Evolutionary conservation across 2,888 invertebrate species (phyloP).

Genomic region (Diogma glabrata): DNA sequence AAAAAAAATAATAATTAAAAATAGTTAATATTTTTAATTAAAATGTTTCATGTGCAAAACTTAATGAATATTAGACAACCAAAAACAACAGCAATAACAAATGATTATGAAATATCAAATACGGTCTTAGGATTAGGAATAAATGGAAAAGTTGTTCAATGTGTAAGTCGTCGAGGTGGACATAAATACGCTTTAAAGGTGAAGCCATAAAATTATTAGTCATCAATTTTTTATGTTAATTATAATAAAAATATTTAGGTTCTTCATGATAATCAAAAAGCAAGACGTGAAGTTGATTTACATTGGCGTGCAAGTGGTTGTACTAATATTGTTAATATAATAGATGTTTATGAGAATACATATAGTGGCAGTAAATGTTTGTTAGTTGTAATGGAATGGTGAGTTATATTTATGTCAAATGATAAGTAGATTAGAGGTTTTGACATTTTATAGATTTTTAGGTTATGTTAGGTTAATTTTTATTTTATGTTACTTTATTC

Average conservation of each 20-base stretch:
- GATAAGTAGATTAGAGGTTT: no score
- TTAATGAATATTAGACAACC: no score
- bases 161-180: slow-evolving; percentile 62
- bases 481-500: background rate
- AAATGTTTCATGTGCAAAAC: no score
- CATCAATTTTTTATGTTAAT: background rate
- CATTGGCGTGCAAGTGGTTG: slow-evolving; percentile 91
- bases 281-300: slow-evolving; percentile 86
- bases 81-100: slow-evolving; percentile 72
- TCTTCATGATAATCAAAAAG: slow-evolving; percentile 83
- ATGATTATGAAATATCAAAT: slow-evolving; percentile 86
- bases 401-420: slow-evolving; percentile 24
- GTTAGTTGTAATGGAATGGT: slow-evolving; percentile 99
- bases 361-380: slow-evolving; percentile 85
- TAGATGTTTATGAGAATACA: slow-evolving; percentile 93
- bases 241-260: no score
- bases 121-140: slow-evolving; percentile 93
- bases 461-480: background rate
- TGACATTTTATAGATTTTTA: background rate
- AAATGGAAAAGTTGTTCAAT: slow-evolving; percentile 97
- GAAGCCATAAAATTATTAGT: no score
- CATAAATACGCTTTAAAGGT: slow-evolving; percentile 89
- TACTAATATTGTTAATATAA: slow-evolving; percentile 79
- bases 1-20: no score
- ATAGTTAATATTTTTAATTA: no score